Conservation (phyloP, 2,797 vertebrate genomes). For the Tamandua tetradactyla region DNA sequence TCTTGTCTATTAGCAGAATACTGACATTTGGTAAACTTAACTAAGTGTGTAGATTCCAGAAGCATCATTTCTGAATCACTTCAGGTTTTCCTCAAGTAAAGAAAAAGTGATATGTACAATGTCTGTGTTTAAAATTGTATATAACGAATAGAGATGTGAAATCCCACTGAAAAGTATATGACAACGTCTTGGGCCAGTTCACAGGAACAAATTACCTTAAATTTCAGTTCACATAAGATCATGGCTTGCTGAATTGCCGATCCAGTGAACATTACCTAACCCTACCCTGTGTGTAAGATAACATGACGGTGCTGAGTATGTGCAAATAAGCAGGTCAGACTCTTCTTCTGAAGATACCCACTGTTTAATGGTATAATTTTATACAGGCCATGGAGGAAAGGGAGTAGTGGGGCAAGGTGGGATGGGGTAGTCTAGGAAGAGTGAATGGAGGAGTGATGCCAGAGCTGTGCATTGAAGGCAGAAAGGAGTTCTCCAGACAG, state of each 20-base stretch:
- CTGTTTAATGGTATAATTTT: neutral
- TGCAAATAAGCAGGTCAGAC: neutral
- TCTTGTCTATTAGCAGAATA: slow-evolving; percentile 6
- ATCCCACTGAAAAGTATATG: neutral
- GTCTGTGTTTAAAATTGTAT: neutral
- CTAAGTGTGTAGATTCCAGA: neutral
- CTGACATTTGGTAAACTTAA: slow-evolving; percentile 21
- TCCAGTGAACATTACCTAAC: neutral
- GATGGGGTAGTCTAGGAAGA: neutral
- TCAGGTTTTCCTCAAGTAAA: slow-evolving; percentile 48
- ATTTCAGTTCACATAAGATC: slow-evolving; percentile 5
- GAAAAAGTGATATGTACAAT: neutral
- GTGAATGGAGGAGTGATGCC: neutral
- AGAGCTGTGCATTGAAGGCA: neutral
- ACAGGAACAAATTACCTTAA: slow-evolving; percentile 16
- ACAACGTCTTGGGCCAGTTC: neutral
- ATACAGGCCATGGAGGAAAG: neutral
- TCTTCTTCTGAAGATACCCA: neutral
- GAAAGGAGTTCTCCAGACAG: neutral
- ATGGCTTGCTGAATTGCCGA: slow-evolving; percentile 5
- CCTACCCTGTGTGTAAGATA: neutral
- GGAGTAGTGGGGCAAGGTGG: neutral
- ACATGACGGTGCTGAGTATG: neutral
- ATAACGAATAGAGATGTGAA: neutral
- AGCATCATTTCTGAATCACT: slow-evolving; percentile 30